Percentiles rank a stretch among this genome's conserved stretches.
Conservation (phyloP, 1,140 invertebrate genomes). For the Acromyrmex heyeri region DNA sequence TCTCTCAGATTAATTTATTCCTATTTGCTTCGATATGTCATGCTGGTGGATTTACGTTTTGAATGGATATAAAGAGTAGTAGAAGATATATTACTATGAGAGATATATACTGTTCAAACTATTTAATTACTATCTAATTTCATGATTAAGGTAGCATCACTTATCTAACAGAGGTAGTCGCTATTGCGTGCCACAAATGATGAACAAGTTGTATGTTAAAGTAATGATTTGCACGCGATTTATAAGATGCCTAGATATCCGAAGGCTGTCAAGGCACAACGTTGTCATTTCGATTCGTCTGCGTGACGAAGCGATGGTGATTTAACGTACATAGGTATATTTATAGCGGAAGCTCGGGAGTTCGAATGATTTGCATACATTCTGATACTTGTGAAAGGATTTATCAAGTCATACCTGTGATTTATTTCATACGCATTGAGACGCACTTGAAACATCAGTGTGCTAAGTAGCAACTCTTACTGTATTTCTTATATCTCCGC, state of each 20-base stretch:
- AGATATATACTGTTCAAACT: not conserved
- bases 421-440: conserved; percentile 36
- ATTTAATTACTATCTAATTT: conserved; percentile 40
- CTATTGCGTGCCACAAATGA: conserved; percentile 44
- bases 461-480: conserved; percentile 7
- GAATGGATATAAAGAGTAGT: conserved; percentile 20
- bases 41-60: not conserved
- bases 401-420: conserved; percentile 24
- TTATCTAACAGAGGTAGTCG: conserved; percentile 12
- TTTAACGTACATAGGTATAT: conserved; percentile 17
- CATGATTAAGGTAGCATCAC: conserved; percentile 7
- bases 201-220: conserved; percentile 38
- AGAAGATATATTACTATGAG: not conserved
- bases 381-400: conserved; percentile 33
- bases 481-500: conserved; percentile 4
- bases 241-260: conserved; percentile 29
- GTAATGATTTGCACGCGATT: conserved; percentile 44
- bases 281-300: conserved; percentile 56
- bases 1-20: not conserved
- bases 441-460: conserved; percentile 29
- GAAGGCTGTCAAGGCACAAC: conserved; percentile 30
- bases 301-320: conserved; percentile 5
- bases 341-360: conserved; percentile 2
- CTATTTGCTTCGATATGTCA: not conserved
- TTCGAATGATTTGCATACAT: conserved; percentile 46